phyloP scores from a whole-genome alignment of 2,888 invertebrate species.

The Drosophila rubida region DNA sequence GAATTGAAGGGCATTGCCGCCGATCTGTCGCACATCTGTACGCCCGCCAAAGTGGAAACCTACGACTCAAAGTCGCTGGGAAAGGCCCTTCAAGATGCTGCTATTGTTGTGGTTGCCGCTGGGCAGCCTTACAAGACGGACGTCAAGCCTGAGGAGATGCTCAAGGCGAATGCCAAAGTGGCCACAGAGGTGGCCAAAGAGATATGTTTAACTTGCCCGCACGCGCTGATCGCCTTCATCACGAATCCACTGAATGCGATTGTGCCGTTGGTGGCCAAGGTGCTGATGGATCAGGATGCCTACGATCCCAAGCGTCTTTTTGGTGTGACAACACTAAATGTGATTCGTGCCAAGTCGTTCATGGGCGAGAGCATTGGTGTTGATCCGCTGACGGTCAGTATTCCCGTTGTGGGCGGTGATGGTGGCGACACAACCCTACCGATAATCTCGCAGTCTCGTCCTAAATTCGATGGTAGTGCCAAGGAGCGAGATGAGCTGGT shows the following conservation, averaged over 20 bases:
- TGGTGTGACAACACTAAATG: slow-evolving; percentile 98
- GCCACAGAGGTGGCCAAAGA: slow-evolving; percentile 92
- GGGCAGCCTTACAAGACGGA: slow-evolving; percentile 98
- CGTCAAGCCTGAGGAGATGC: slow-evolving; percentile 97
- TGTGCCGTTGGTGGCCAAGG: slow-evolving; percentile 97
- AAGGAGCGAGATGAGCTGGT: slow-evolving; percentile 92
- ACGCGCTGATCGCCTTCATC: slow-evolving; percentile 96
- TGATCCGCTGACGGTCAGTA: slow-evolving; percentile 91
- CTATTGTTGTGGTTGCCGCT: slow-evolving; percentile 96
- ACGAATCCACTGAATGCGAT: slow-evolving; percentile 99
- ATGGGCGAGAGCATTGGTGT: slow-evolving; percentile 94
- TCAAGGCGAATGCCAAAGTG: slow-evolving; percentile 97
- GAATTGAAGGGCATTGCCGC: slow-evolving; percentile 96
- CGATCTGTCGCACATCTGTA: slow-evolving; percentile 97
- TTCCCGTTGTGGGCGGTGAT: slow-evolving; percentile 98
- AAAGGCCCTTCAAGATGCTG: slow-evolving; percentile 90
- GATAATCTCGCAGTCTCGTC: slow-evolving; percentile 94
- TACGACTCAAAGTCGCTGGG: slow-evolving; percentile 90
- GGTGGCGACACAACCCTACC: slow-evolving; percentile 98
- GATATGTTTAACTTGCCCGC: slow-evolving; percentile 92
- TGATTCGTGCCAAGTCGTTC: slow-evolving; percentile 96
- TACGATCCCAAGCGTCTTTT: slow-evolving; percentile 95
- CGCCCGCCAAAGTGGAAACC: slow-evolving; percentile 89
- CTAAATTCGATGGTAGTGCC: slow-evolving; percentile 90
- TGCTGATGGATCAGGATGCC: slow-evolving; percentile 90